Evolutionary conservation across 2,113 vertebrate species (phyloP).

Genomic region (Hippopotamus amphibius): DNA sequence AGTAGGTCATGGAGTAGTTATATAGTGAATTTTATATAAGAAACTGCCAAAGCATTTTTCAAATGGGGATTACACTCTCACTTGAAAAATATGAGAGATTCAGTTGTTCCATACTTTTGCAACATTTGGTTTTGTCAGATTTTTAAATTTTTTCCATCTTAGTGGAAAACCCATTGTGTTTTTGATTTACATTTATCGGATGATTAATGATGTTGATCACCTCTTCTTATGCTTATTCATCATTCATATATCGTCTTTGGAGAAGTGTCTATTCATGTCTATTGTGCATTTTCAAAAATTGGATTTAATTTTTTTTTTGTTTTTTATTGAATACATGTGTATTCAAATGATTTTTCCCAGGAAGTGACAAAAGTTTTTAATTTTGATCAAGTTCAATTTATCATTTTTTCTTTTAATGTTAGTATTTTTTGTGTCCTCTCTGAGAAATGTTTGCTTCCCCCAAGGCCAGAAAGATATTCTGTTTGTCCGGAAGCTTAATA

Average conservation of each 20-base stretch:
- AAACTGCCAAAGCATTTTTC: neutral
- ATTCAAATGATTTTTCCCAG: neutral
- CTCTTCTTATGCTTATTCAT: neutral
- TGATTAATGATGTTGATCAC: neutral
- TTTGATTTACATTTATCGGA: neutral
- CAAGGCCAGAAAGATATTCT: neutral
- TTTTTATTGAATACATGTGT: neutral
- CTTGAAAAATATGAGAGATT: neutral
- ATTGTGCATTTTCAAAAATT: neutral
- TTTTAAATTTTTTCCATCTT: neutral
- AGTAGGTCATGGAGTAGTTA: neutral
- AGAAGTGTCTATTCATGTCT: neutral
- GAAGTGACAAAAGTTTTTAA: neutral
- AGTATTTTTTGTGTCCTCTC: neutral
- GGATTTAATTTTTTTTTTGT: neutral
- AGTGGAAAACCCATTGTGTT: neutral
- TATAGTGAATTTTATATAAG: neutral
- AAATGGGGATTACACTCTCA: neutral
- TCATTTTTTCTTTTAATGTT: neutral
- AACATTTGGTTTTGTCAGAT: neutral
- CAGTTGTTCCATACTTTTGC: neutral
- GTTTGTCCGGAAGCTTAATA: neutral
- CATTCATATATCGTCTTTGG: neutral
- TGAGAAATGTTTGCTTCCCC: neutral
- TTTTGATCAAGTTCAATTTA: neutral